Conservation (phyloP, 2,888 invertebrate genomes). For the Drosophila pegasa region DNA sequence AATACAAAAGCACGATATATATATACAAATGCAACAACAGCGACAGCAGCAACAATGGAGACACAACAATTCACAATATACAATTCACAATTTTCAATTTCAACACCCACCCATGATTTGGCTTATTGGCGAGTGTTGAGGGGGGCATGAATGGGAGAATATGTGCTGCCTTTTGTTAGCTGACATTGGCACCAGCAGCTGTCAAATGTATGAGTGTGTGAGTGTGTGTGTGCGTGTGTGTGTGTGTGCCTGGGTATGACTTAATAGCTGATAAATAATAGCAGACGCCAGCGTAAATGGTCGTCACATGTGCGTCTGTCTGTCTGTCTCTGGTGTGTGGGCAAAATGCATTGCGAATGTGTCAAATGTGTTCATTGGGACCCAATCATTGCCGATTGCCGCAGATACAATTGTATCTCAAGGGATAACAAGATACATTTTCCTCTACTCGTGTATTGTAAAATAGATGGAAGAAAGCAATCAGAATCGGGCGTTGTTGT, state of each 20-base stretch:
- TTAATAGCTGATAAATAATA: slow-evolving; percentile 77
- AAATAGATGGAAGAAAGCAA: slow-evolving; percentile 10
- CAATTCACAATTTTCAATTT: slow-evolving; percentile 74
- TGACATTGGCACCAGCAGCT: slow-evolving; percentile 76
- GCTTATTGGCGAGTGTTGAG: slow-evolving; percentile 63
- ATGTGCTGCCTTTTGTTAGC: slow-evolving; percentile 57
- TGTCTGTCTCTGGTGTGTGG: slow-evolving; percentile 24
- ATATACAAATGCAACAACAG: slow-evolving; percentile 21
- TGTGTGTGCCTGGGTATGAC: slow-evolving; percentile 54
- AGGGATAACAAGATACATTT: slow-evolving; percentile 41
- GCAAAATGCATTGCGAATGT: slow-evolving; percentile 60
- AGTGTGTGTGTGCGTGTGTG: slow-evolving; percentile 17
- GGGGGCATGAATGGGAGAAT: slow-evolving; percentile 45
- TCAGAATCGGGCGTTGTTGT: slow-evolving; percentile 1
- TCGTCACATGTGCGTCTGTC: slow-evolving; percentile 42
- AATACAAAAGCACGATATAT: slow-evolving; percentile 28
- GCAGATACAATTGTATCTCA: slow-evolving; percentile 57
- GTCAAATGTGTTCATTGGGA: slow-evolving; percentile 55
- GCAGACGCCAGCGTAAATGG: slow-evolving; percentile 38
- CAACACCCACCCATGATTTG: slow-evolving; percentile 78
- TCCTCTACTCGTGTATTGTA: slow-evolving; percentile 20
- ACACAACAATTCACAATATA: slow-evolving; percentile 49
- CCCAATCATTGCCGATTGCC: slow-evolving; percentile 25
- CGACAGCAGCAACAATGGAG: slow-evolving; percentile 26
- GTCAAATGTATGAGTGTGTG: slow-evolving; percentile 42